A percentile compares a stretch with the other conserved stretches of the same genome.
phyloP scores from a whole-genome alignment of 2,113 vertebrate genomes.

The Dicerorhinus sumatrensis region DNA sequence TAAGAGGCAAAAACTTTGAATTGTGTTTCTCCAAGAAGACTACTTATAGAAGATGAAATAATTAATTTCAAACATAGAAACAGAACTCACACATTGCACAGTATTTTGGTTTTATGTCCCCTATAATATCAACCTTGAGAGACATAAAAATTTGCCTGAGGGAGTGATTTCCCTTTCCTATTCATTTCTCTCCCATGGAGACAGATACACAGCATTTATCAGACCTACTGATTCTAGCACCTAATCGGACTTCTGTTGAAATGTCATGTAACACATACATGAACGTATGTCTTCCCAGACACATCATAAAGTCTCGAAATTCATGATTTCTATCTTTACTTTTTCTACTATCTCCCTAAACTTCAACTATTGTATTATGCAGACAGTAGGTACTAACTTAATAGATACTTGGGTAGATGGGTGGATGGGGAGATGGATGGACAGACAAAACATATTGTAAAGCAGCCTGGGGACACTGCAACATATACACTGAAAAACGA shows the following conservation, averaged over 20 bases:
- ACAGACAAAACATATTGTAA: neutral
- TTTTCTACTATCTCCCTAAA: slow-evolving; percentile 25
- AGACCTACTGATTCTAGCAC: neutral
- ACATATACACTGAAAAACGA: neutral
- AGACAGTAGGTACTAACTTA: neutral
- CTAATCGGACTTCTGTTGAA: slow-evolving; percentile 20
- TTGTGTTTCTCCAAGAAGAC: neutral
- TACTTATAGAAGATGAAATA: slow-evolving; percentile 13
- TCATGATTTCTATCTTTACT: neutral
- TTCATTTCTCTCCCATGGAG: neutral
- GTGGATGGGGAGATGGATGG: neutral
- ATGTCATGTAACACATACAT: slow-evolving; percentile 12
- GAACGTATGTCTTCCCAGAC: slow-evolving; percentile 11
- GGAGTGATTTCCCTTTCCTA: neutral
- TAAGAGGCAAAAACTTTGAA: neutral
- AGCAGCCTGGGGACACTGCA: neutral
- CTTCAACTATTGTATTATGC: neutral
- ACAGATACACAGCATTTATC: neutral
- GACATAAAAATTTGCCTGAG: neutral
- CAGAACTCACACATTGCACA: neutral
- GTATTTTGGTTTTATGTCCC: neutral
- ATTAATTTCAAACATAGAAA: slow-evolving; percentile 54
- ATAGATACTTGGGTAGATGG: neutral
- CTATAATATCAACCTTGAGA: neutral
- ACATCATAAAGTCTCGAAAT: neutral